phyloP scores from a whole-genome alignment of 2,888 invertebrate genomes.

The Orthonevra nobilis region DNA sequence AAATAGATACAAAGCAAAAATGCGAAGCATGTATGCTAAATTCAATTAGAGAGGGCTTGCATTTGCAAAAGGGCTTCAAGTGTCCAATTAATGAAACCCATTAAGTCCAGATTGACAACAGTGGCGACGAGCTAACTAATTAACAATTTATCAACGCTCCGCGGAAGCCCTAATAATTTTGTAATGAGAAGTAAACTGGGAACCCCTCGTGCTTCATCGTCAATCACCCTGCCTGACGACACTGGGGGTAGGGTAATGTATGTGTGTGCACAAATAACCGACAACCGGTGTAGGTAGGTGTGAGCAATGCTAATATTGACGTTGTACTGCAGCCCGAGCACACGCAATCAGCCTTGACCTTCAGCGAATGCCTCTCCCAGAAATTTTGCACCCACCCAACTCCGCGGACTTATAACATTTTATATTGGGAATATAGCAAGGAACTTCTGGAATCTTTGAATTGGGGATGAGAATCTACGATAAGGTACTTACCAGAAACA shows the following conservation, averaged over 20 bases:
- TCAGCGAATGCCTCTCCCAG: constrained; percentile 15
- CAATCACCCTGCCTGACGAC: not conserved
- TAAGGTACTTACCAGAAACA: constrained; percentile 83
- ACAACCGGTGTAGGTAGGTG: no score
- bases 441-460: no score
- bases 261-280: constrained; percentile 7
- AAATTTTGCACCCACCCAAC: constrained; percentile 2
- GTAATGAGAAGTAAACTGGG: constrained; percentile 1
- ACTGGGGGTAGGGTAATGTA: not conserved
- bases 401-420: no score
- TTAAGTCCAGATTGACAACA: constrained; percentile 15
- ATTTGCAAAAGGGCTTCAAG: constrained; percentile 21
- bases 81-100: constrained; percentile 31
- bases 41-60: no score
- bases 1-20: constrained; percentile 4
- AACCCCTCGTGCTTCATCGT: not conserved
- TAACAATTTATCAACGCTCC: constrained; percentile 27
- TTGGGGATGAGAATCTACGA: no score
- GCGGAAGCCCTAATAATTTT: constrained; percentile 44
- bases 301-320: constrained; percentile 43
- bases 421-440: no score
- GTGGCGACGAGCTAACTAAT: constrained; percentile 15
- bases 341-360: constrained; percentile 42
- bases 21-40: constrained; percentile 1
- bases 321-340: not conserved